Evolutionary conservation across 2,888 invertebrate genomes (phyloP).

Genomic region (Stramonita haemastoma): DNA sequence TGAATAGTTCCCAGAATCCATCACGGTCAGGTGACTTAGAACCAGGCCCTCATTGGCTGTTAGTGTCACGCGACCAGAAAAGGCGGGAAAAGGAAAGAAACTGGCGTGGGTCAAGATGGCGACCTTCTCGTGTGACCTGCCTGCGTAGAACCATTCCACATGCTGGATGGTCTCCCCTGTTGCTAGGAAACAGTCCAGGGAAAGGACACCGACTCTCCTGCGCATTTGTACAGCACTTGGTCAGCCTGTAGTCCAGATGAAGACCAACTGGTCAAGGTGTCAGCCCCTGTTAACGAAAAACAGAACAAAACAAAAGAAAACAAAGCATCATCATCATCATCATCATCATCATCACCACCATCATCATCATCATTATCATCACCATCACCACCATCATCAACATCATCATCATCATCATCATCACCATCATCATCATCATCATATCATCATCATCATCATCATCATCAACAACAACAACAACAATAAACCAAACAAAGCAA

Average conservation of each 20-base stretch:
- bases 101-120: constrained; percentile 10
- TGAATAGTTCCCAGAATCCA: constrained; percentile 21
- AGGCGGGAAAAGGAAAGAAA: constrained; percentile 11
- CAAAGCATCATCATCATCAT: too few species aligned
- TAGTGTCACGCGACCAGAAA: constrained; percentile 14
- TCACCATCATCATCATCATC: background rate
- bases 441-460: background rate
- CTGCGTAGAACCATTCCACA: constrained; percentile 15
- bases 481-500: too few species aligned
- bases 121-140: constrained; percentile 1
- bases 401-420: background rate
- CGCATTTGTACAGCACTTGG: background rate
- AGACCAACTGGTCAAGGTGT: background rate
- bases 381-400: too few species aligned
- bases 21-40: constrained; percentile 1
- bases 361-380: too few species aligned
- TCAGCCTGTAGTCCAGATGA: background rate
- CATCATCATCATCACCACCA: too few species aligned
- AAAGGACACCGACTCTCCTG: background rate
- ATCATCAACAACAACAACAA: fast-evolving
- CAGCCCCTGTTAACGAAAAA: background rate
- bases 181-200: background rate
- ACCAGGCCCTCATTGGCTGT: constrained; percentile 24
- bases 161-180: constrained; percentile 1
- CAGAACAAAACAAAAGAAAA: too few species aligned